Percentiles rank a stretch among this genome's conserved stretches.
Evolutionary conservation across 1,140 invertebrate genomes (phyloP).

Genomic region (Phthorimaea operculella): DNA sequence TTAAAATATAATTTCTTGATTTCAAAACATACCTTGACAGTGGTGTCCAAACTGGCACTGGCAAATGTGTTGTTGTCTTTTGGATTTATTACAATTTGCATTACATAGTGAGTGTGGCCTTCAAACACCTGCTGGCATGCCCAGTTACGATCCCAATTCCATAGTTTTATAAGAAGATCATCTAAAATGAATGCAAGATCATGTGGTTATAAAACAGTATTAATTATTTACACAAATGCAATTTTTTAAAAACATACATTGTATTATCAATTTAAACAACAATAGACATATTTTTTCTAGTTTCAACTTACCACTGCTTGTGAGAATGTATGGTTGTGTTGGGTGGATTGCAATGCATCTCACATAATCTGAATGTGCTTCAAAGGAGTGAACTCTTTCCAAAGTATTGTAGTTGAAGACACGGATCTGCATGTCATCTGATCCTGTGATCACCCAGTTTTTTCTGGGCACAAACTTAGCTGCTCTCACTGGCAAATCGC

Average conservation of each 20-base stretch:
- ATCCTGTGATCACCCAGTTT: conserved; percentile 98
- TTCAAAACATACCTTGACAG: conserved; percentile 82
- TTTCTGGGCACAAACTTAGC: conserved; percentile 97
- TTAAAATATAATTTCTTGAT: background rate
- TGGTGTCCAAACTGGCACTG: conserved; percentile 96
- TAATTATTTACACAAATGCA: too few relatives aligned
- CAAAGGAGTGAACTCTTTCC: conserved; percentile 94
- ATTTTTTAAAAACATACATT: too few relatives aligned
- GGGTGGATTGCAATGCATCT: conserved; percentile 97
- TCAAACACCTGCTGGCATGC: conserved; percentile 97
- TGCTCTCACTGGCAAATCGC: conserved; percentile 94
- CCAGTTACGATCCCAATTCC: conserved; percentile 99
- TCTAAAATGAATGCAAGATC: conserved; percentile 71
- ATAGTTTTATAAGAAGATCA: conserved; percentile 99
- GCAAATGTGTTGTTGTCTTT: conserved; percentile 99
- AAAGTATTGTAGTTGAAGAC: conserved; percentile 99
- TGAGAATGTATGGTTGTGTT: conserved; percentile 96
- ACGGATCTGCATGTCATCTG: conserved; percentile 95
- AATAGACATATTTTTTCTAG: too few relatives aligned
- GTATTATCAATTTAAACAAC: too few relatives aligned
- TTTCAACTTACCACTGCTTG: conserved; percentile 86
- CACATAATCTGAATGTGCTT: conserved; percentile 99
- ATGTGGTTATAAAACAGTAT: background rate
- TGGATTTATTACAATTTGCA: conserved; percentile 99
- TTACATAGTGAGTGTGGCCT: conserved; percentile 99